Evolutionary conservation across 2,797 vertebrate species (phyloP), one percentile per base, ranked within the genome.

Genomic region (Lepilemur septentrionalis): DNA sequence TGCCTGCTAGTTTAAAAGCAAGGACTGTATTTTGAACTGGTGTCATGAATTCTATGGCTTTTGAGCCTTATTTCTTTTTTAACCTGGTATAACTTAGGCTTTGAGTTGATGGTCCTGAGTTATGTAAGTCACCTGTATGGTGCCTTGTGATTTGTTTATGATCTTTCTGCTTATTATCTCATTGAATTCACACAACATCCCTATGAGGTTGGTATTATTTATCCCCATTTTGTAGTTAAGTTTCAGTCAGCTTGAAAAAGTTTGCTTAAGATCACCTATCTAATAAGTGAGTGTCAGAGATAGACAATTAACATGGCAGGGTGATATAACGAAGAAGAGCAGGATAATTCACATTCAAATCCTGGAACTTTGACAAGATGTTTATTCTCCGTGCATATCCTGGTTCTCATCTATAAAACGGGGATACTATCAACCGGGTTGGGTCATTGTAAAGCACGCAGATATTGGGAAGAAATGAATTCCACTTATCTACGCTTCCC

Each of bases 21-120:
- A 83, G 61, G 6, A 9, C 5, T 67, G 4, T 67, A n/a, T 86
- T 93, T 88, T 59, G 50, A 95, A 48, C 17, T 38, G 7, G 20
- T 69, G 7, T 93, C 35, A 48, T 28, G 89, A 57, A 94, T 82
- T 35, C 48, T 95, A 4, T 73, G 63, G 22, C 30, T 88, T 90
- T 72, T 93, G 32, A 95, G 30, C 15, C 43, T 93, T 72, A 63
- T 55, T 50, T 81, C 28, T 83, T 91, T 94, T 93, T 83, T 55
- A 93, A 15, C 22, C 30, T 38, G 32, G 35, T 72, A 35, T 41
- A 88, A 87, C 5, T 84, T 75, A 72, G n/a, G 18, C 75, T 95
- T 82, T 73, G 67, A 70, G 46, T 41, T 73, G 52, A 57, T 95
- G 46, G 17, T 46, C 22, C 20, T 55, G 35, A 88, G 14, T 92